Percentiles rank a stretch among this genome's conserved stretches.
phyloP scores from a whole-genome alignment of 2,797 vertebrate genomes.

The Danio choprae region DNA sequence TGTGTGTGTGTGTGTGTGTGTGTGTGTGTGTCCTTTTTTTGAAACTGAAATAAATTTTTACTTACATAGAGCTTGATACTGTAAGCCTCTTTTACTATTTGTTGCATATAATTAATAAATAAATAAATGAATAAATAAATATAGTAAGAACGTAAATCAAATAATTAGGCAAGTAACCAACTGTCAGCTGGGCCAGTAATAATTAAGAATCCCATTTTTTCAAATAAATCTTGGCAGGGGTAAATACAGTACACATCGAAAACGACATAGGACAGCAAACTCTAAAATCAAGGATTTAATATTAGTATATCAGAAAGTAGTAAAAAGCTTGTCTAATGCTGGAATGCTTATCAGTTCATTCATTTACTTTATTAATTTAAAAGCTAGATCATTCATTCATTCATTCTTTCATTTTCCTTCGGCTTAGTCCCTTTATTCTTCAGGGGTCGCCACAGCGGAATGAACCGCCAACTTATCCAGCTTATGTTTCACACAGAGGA shows the following conservation, averaged over 20 bases:
- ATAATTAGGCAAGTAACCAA: too few species aligned
- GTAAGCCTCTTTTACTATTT: background rate
- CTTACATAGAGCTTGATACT: background rate
- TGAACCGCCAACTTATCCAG: too few species aligned
- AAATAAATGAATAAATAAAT: too few species aligned
- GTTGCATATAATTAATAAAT: background rate
- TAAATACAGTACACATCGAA: background rate
- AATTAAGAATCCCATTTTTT: background rate
- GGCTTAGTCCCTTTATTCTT: too few species aligned
- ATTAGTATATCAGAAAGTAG: background rate
- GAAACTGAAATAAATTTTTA: background rate
- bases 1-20: too few species aligned
- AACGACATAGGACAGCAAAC: background rate
- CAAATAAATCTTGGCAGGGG: background rate
- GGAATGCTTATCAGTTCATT: too few species aligned
- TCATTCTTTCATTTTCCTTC: too few species aligned
- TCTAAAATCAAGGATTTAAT: slow-evolving; percentile 2
- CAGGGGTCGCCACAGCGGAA: too few species aligned
- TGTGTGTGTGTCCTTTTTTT: too few species aligned
- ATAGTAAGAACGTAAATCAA: background rate
- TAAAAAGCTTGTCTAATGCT: background rate
- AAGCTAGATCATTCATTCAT: too few species aligned
- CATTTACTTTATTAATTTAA: too few species aligned
- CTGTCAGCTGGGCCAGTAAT: background rate
- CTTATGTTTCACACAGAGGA: too few species aligned